Evolutionary conservation across 2,797 vertebrate species (phyloP), one percentile per base, ranked within the genome.

Genomic region (Syngnathus acus): DNA sequence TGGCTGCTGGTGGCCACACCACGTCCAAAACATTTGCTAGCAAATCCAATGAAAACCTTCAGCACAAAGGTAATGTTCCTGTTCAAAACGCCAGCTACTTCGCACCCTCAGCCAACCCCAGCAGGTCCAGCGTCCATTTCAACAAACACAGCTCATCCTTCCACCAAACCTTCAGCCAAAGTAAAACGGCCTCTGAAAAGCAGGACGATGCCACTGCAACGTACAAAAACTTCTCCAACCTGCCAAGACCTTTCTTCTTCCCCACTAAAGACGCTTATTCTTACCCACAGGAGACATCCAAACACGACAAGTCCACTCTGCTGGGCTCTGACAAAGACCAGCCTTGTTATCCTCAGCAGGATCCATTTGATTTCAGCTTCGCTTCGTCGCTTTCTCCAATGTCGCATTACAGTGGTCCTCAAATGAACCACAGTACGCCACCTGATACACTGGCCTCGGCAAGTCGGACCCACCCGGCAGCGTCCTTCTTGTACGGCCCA

Each of bases 351-450:
- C 64, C 84, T 42, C 88, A 90, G 54, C 90, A 89, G 65, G 90
- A 91, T 72, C 81, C 88, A 4, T 89, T 87, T 53, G 87, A 91
- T 53, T 89, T 88, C 39, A 88, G 81, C 53, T 92, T 90, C 17
- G 73, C 76, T 66, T 79, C 90, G 0, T 80, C 89, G 4, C 77
- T 89, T 11, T 84, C 89, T 2, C 82, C 88, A 7, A 81, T 84
- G 69, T 80, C 89, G 53, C 89, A 90, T 70, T 88, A 90, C 72
- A 81, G 61, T 75, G 87, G 81, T 74, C 84, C 91, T 32, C 89
- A 90, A 17, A 68, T 89, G 57, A 72, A 67, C 75, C 83, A 89
- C 72, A 78, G 68, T 70, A 84, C 88, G 42, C 74, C 87, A 8
- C 79, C 87, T 9, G 68, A 69, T 19, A 87, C 84, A 4, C 84